These are phyloP conservation scores for Mechanitis messenoides DNA, from an alignment of 2,888 invertebrate species.

Conservation along the genomic window DNA sequence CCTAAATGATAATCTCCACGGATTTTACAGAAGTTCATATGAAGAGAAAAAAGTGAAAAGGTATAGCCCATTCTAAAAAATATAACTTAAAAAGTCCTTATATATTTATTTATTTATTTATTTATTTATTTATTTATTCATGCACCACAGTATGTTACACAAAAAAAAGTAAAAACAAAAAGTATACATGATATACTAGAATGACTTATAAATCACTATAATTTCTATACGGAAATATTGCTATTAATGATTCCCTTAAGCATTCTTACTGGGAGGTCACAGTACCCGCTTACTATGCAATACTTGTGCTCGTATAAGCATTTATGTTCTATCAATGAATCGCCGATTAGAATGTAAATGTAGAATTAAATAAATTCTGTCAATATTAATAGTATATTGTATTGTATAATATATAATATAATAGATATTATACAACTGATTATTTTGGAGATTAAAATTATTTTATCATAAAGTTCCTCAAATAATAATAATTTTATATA, in stretches of 20 bases:
- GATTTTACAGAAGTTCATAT: constrained; percentile 90
- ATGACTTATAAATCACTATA: neutral
- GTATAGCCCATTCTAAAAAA: constrained; percentile 56
- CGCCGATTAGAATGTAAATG: constrained; percentile 22
- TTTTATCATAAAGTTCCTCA: no score
- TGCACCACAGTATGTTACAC: no score
- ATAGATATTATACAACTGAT: neutral
- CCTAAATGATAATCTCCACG: constrained; percentile 85
- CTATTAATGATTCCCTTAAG: constrained; percentile 17
- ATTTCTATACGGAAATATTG: neutral
- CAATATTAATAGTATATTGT: neutral
- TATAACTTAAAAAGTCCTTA: no score
- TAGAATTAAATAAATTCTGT: constrained; percentile 14
- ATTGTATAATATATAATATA: neutral
- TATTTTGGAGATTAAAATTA: no score
- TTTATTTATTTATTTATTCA: no score
- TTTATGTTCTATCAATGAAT: constrained; percentile 24
- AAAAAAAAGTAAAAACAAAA: no score
- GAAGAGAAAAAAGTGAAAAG: constrained; percentile 80
- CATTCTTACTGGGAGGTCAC: constrained; percentile 22
- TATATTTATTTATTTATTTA: no score
- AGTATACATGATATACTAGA: no score
- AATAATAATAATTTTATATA: no score
- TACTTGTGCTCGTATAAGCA: constrained; percentile 8
- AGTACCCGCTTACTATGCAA: constrained; percentile 18